Percentiles rank a stretch among this genome's conserved stretches.
Conservation (phyloP, 2,797 vertebrate genomes). For the Pangasius macronema region DNA sequence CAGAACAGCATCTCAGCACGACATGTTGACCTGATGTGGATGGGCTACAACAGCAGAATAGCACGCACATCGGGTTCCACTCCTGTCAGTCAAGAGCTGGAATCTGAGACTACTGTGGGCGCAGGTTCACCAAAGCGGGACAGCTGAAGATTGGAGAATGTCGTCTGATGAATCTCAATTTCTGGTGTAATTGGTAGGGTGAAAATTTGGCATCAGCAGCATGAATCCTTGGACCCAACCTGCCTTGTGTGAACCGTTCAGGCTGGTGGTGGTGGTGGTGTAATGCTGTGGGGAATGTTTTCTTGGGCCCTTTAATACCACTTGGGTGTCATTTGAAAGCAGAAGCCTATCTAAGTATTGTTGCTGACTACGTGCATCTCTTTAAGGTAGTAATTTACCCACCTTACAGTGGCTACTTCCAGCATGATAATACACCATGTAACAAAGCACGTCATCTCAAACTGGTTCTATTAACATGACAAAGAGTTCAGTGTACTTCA, state of each 20-base stretch:
- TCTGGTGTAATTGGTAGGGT: neutral
- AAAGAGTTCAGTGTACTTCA: neutral
- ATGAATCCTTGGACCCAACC: neutral
- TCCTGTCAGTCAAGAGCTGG: neutral
- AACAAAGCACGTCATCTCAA: neutral
- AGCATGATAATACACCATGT: neutral
- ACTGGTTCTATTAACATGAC: neutral
- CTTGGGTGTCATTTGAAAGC: neutral
- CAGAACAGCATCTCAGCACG: neutral
- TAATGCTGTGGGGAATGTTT: neutral
- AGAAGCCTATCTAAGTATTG: neutral
- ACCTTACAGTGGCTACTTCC: neutral
- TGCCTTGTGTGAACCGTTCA: neutral
- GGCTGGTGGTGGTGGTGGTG: neutral
- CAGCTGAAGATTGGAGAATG: neutral
- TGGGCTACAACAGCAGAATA: neutral
- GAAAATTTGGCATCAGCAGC: neutral
- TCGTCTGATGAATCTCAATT: neutral
- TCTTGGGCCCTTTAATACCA: neutral
- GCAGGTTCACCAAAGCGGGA: neutral
- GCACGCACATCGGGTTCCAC: neutral
- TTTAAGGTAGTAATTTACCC: neutral
- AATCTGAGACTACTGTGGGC: neutral
- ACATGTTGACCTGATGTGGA: neutral
- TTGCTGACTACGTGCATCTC: neutral